A percentile compares a stretch with the other conserved stretches of the same genome.
phyloP scores from a whole-genome alignment of 2,113 vertebrate genomes.

The Maccullochella peelii region DNA sequence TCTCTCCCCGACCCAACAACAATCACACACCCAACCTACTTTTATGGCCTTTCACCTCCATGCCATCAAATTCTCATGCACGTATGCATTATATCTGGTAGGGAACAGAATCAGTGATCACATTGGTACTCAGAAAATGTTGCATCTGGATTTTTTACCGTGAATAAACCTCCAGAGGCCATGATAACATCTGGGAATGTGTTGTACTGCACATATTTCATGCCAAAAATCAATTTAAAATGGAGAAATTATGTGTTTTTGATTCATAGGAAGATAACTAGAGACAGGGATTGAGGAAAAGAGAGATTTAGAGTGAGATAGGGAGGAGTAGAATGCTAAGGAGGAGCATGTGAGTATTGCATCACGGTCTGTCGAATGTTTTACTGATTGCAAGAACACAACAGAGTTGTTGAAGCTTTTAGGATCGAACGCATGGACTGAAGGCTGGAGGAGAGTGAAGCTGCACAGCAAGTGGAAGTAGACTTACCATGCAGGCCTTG shows the following conservation, averaged over 20 bases:
- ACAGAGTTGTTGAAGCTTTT: slow-evolving; percentile 4
- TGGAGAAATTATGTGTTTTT: slow-evolving; percentile 31
- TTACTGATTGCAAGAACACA: slow-evolving; percentile 29
- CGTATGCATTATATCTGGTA: slow-evolving; percentile 7
- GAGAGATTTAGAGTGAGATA: slow-evolving; percentile 31
- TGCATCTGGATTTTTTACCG: slow-evolving; percentile 11
- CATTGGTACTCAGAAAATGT: background rate
- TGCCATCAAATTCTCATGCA: too few species aligned
- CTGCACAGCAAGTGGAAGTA: slow-evolving; percentile 3
- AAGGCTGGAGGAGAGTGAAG: background rate
- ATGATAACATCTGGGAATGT: background rate
- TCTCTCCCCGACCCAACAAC: too few species aligned
- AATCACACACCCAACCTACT: too few species aligned
- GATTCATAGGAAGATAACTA: slow-evolving; percentile 42
- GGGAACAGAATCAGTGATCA: background rate
- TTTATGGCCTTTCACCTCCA: too few species aligned
- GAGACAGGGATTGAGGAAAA: slow-evolving; percentile 37
- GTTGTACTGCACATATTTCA: slow-evolving; percentile 8
- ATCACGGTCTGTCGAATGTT: slow-evolving; percentile 33
- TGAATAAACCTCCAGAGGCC: background rate
- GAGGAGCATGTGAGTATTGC: slow-evolving; percentile 24
- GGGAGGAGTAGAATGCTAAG: slow-evolving; percentile 21
- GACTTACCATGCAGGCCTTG: slow-evolving; percentile 61
- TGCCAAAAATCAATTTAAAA: slow-evolving; percentile 24
- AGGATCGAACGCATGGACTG: background rate